Conservation (phyloP, 53 echinoderm and acorn worm species). For the Astropecten irregularis region DNA sequence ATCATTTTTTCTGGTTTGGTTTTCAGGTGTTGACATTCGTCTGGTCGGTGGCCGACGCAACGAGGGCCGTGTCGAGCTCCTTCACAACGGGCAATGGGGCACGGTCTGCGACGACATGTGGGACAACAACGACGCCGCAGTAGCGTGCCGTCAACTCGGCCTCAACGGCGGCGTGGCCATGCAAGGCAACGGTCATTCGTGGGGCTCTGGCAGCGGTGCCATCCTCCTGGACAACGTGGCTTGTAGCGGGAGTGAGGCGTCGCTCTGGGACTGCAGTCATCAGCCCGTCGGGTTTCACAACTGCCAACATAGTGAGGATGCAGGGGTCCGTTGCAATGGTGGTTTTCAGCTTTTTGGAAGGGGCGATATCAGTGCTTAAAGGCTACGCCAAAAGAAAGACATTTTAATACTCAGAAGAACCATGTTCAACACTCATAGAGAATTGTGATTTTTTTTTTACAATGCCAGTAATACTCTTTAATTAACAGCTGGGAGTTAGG, state of each 20-base stretch:
- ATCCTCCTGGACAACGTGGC: slow-evolving; percentile 37
- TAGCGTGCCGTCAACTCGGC: slow-evolving; percentile 46
- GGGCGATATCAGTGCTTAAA: background rate
- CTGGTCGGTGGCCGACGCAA: background rate
- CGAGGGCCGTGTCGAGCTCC: slow-evolving; percentile 46
- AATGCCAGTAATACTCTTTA: too few species aligned
- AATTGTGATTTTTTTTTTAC: too few species aligned
- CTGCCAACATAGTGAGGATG: slow-evolving; percentile 54
- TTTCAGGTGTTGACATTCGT: background rate
- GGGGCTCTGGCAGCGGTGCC: background rate
- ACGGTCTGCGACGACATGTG: slow-evolving; percentile 50
- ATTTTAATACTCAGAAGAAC: too few species aligned
- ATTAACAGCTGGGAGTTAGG: too few species aligned
- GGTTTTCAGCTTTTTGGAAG: background rate
- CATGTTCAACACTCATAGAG: too few species aligned
- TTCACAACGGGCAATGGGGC: slow-evolving; percentile 45
- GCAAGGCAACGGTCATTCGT: background rate
- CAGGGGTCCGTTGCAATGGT: slow-evolving; percentile 26
- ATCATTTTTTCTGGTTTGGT: background rate
- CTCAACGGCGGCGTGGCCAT: slow-evolving; percentile 5
- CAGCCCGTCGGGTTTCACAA: slow-evolving; percentile 2
- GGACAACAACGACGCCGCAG: slow-evolving; percentile 23
- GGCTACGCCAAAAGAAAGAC: too few species aligned
- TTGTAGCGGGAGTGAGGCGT: slow-evolving; percentile 4
- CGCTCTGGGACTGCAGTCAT: slow-evolving; percentile 13